These are phyloP conservation scores for Triplophysa bombifrons DNA, from an alignment of 2,797 vertebrate species.

Conservation along the genomic window DNA sequence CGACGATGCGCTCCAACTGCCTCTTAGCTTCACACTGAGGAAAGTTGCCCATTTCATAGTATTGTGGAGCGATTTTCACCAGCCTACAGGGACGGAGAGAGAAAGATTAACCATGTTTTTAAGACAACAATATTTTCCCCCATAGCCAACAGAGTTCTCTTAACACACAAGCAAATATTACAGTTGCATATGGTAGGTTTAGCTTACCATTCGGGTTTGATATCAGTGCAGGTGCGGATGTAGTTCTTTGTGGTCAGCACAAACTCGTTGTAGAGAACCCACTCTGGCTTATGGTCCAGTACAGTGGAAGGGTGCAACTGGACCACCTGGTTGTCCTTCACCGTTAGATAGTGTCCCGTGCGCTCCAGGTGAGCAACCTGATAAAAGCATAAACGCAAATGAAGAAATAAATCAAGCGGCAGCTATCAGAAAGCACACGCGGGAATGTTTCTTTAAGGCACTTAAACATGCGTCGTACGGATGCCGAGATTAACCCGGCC, in stretches of 20 bases:
- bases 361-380: conserved; percentile 97
- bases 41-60: conserved; percentile 98
- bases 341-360: conserved; percentile 96
- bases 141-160: no score
- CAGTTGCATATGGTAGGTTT: conserved; percentile 10
- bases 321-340: conserved; percentile 99
- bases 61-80: conserved; percentile 95
- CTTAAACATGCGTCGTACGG: conserved; percentile 54
- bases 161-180: background rate
- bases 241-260: conserved; percentile 99
- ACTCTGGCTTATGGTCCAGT: conserved; percentile 97
- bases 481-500: conserved; percentile 73
- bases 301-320: conserved; percentile 98
- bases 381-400: conserved; percentile 54
- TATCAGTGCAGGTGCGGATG: conserved; percentile 96
- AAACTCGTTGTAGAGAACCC: conserved; percentile 99
- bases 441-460: conserved; percentile 30
- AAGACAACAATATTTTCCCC: no score
- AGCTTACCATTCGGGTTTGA: conserved; percentile 96
- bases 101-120: background rate
- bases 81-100: conserved; percentile 80
- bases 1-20: conserved; percentile 95
- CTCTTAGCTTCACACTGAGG: conserved; percentile 97
- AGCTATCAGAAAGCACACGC: conserved; percentile 29
- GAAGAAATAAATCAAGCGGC: conserved; percentile 51